A percentile compares a stretch with the other conserved stretches of the same genome.
Conservation (phyloP, 23 tunicate genomes). For the Halocynthia aurantium region DNA sequence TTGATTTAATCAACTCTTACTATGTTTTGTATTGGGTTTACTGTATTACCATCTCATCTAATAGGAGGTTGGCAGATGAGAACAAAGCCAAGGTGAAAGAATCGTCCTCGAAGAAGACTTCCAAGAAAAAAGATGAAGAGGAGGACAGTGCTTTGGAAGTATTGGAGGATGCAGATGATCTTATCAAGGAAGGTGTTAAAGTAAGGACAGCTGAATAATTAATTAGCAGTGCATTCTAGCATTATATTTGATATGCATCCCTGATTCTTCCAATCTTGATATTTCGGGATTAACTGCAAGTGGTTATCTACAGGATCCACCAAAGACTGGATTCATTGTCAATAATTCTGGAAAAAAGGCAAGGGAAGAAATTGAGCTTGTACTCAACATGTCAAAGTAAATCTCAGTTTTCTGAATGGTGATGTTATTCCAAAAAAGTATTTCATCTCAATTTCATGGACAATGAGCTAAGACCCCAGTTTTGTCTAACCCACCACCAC, state of each 20-base stretch:
- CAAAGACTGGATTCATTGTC: constrained; percentile 57
- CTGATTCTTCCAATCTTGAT: too few species aligned
- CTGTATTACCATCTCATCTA: background rate
- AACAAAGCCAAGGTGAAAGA: background rate
- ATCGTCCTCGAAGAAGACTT: background rate
- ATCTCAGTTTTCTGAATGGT: background rate
- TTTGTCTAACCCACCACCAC: too few species aligned
- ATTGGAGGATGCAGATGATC: constrained; percentile 48
- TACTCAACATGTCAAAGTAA: constrained; percentile 93
- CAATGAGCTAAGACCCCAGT: too few species aligned
- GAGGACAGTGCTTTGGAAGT: constrained; percentile 80
- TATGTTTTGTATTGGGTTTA: background rate
- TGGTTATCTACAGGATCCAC: constrained; percentile 56
- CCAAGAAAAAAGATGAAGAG: constrained; percentile 12
- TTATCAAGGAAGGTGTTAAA: constrained; percentile 70
- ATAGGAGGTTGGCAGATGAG: constrained; percentile 6
- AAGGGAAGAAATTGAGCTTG: constrained; percentile 81
- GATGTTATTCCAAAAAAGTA: too few species aligned
- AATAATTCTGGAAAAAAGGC: constrained; percentile 11
- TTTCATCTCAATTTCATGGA: background rate
- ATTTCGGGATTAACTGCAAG: too few species aligned
- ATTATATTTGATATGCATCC: too few species aligned
- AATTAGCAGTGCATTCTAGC: background rate
- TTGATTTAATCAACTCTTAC: background rate
- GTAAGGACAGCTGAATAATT: constrained; percentile 5